Evolutionary conservation across 1,140 invertebrate genomes (phyloP).

Genomic region (Bombus terrestris): DNA sequence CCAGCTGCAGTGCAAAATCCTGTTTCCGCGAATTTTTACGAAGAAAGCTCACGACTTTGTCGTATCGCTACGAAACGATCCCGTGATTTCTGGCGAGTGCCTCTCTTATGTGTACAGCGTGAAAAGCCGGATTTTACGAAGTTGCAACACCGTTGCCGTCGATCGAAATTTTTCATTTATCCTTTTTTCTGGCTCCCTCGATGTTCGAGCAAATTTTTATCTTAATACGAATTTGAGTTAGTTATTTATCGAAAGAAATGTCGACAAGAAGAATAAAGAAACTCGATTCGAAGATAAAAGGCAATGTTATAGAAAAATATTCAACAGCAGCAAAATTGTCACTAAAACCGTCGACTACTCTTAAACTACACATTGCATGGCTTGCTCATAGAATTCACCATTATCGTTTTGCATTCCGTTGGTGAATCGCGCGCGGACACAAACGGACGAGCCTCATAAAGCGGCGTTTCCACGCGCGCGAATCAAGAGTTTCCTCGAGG

Average conservation of each 20-base stretch:
- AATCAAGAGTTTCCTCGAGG: background rate
- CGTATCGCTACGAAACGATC: background rate
- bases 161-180: background rate
- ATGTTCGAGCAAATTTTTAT: background rate
- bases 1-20: background rate
- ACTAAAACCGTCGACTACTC: background rate
- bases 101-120: background rate
- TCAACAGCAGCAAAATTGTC: background rate
- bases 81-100: background rate
- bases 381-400: background rate
- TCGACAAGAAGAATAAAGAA: background rate
- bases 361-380: background rate
- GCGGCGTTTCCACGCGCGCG: conserved; percentile 15
- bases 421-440: background rate
- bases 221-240: no score
- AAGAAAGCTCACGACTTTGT: background rate
- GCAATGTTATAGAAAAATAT: background rate
- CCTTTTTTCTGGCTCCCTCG: accelerated
- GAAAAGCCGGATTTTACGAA: background rate
- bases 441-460: conserved; percentile 17
- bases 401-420: background rate
- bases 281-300: background rate
- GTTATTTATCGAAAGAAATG: no score
- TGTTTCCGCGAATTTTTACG: background rate
- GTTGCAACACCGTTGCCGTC: background rate